A percentile compares a stretch with the other conserved stretches of the same genome.
Evolutionary conservation across 1,140 invertebrate species (phyloP).

Genomic region (Sminthurides bifidus): DNA sequence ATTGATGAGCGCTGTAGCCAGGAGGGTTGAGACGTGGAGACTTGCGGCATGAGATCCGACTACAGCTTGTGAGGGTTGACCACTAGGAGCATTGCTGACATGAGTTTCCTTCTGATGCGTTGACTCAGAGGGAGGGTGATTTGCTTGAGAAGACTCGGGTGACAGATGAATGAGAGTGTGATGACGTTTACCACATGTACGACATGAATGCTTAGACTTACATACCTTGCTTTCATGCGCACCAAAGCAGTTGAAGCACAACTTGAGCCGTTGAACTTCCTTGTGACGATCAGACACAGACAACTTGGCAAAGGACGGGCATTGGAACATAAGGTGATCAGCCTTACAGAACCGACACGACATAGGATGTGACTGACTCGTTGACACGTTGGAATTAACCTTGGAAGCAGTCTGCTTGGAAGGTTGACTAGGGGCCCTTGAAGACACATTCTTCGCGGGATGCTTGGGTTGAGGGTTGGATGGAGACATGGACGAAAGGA

Average conservation of each 20-base stretch:
- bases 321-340: background rate
- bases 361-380: no score
- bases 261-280: background rate
- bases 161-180: background rate
- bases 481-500: background rate
- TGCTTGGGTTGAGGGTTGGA: background rate
- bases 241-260: background rate
- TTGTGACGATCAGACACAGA: background rate
- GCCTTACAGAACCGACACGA: background rate
- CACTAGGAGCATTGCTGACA: no score
- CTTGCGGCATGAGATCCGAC: no score
- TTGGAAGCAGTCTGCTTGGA: no score
- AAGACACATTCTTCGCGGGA: background rate
- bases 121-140: background rate
- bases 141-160: background rate
- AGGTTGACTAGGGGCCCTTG: no score
- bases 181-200: background rate
- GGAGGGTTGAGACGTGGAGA: no score
- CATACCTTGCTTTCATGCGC: background rate
- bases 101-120: background rate
- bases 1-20: background rate
- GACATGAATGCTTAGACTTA: background rate
- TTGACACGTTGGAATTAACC: no score
- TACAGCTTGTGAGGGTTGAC: no score
- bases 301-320: background rate